phyloP scores from a whole-genome alignment of 2,888 invertebrate species.

The Drosophila eohydei region DNA sequence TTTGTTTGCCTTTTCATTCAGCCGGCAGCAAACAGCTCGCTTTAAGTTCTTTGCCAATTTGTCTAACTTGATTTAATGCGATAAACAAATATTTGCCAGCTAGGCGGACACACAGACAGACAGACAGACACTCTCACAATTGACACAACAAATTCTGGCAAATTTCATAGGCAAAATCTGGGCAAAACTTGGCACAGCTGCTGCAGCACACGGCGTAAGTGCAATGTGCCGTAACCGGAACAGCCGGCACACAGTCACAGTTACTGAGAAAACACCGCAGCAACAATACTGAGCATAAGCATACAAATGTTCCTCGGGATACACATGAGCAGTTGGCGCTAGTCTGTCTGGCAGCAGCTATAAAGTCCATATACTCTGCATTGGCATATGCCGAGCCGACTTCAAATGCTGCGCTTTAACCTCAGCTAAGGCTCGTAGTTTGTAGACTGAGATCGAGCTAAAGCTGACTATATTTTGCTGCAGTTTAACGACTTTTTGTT shows the following conservation, averaged over 20 bases:
- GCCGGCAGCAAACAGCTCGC: slow-evolving; percentile 13
- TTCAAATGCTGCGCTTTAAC: no score
- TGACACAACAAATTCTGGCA: slow-evolving; percentile 66
- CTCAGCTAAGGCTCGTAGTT: no score
- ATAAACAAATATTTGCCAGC: slow-evolving; percentile 54
- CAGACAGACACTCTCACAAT: slow-evolving; percentile 40
- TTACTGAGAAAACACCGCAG: slow-evolving; percentile 6
- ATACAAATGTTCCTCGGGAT: slow-evolving; percentile 26
- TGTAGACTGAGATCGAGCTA: no score
- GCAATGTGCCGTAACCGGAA: slow-evolving; percentile 48
- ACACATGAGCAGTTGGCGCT: slow-evolving; percentile 59
- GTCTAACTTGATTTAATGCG: slow-evolving; percentile 64
- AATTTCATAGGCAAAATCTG: slow-evolving; percentile 54
- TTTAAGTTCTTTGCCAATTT: slow-evolving; percentile 59
- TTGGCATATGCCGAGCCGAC: not conserved
- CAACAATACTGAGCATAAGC: slow-evolving; percentile 30
- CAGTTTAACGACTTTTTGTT: no score
- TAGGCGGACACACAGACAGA: slow-evolving; percentile 10
- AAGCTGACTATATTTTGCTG: no score
- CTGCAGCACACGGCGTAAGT: slow-evolving; percentile 51
- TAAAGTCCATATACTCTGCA: slow-evolving; percentile 30
- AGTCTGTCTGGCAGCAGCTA: slow-evolving; percentile 11
- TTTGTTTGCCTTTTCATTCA: slow-evolving; percentile 7
- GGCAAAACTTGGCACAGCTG: slow-evolving; percentile 19
- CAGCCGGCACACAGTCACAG: slow-evolving; percentile 12